Conservation (phyloP, 1,140 invertebrate genomes). For the Tetraneura akinire region DNA sequence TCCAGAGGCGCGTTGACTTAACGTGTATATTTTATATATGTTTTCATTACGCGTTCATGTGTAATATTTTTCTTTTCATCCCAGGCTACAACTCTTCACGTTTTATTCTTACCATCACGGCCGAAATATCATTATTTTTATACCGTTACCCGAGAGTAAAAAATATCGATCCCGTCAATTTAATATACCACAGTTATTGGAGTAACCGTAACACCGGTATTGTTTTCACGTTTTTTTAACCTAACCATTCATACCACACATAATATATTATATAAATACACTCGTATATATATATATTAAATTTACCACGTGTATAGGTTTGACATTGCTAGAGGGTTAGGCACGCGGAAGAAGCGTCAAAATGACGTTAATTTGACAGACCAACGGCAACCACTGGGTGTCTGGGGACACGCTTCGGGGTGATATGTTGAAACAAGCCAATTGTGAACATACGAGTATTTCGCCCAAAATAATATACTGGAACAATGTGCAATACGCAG, state of each 20-base stretch:
- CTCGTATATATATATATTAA: background rate
- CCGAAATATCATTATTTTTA: background rate
- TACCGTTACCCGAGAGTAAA: too few species aligned
- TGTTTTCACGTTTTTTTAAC: constrained; percentile 20
- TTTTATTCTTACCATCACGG: background rate
- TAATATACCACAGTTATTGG: too few species aligned
- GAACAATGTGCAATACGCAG: too few species aligned
- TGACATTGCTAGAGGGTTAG: background rate
- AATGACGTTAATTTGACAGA: constrained; percentile 41
- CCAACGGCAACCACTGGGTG: constrained; percentile 11
- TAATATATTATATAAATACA: constrained; percentile 27
- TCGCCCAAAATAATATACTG: background rate
- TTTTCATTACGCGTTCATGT: background rate
- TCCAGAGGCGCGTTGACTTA: background rate
- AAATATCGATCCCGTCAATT: too few species aligned
- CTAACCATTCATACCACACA: too few species aligned
- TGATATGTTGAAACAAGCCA: constrained; percentile 21
- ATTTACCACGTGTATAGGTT: background rate
- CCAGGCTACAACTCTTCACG: too few species aligned
- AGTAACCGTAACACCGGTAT: background rate
- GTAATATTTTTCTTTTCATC: background rate
- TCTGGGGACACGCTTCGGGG: constrained; percentile 22
- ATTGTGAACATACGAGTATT: constrained; percentile 15
- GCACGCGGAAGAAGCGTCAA: background rate
- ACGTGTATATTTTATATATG: too few species aligned